These are phyloP conservation scores for Chelonoidis abingdonii DNA, from an alignment of 2,113 vertebrate species.

Conservation along the genomic window DNA sequence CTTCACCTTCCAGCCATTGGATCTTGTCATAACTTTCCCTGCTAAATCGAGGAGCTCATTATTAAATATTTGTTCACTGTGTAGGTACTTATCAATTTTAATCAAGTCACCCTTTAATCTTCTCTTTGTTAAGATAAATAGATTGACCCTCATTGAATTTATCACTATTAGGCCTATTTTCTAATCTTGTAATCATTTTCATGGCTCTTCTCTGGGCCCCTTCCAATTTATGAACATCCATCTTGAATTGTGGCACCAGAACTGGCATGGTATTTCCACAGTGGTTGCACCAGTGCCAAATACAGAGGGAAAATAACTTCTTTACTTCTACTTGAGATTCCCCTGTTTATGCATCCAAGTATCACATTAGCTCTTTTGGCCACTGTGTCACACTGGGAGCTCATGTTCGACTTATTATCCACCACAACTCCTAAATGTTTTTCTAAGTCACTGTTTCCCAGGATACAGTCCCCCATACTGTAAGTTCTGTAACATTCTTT, in stretches of 20 bases:
- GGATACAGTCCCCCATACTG: neutral
- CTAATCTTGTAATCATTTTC: neutral
- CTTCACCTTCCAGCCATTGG: too few species aligned
- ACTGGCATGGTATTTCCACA: neutral
- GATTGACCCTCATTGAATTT: neutral
- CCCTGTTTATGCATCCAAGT: neutral
- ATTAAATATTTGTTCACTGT: neutral
- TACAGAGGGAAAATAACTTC: neutral
- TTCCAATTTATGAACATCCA: neutral
- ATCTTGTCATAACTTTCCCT: too few species aligned
- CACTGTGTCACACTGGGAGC: neutral
- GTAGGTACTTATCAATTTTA: neutral
- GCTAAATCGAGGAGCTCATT: neutral
- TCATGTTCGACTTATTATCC: neutral
- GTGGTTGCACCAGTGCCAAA: neutral
- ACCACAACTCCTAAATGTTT: neutral
- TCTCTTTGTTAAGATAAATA: neutral
- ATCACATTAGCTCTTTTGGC: neutral
- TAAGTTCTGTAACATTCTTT: neutral
- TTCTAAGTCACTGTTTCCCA: neutral
- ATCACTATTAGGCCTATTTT: neutral
- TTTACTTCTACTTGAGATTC: neutral
- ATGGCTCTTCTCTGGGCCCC: neutral
- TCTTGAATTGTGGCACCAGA: neutral
- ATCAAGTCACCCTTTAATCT: neutral